Evolutionary conservation across 2,797 vertebrate species (phyloP).

Genomic region (Staurois parvus): DNA sequence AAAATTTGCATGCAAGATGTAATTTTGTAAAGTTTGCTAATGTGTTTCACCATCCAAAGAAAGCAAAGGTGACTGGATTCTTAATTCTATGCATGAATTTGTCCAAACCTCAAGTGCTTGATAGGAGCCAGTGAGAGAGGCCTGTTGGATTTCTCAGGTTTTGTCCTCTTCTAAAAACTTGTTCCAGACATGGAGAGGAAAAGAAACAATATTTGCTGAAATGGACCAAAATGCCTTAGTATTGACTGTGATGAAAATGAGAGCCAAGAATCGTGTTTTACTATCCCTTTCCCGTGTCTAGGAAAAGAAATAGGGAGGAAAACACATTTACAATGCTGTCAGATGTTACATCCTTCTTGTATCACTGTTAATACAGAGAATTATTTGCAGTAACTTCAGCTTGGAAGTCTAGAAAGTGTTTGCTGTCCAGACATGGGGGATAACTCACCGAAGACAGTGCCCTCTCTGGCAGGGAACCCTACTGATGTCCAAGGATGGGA

Average conservation of each 20-base stretch:
- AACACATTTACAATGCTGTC: slow-evolving; percentile 5
- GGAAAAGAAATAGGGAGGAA: slow-evolving; percentile 23
- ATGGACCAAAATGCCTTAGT: slow-evolving; percentile 43
- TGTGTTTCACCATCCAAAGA: slow-evolving; percentile 45
- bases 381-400: neutral
- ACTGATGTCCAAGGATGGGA: too few species aligned
- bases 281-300: slow-evolving; percentile 8
- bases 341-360: slow-evolving; percentile 10
- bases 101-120: slow-evolving; percentile 71
- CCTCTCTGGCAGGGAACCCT: too few species aligned
- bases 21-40: slow-evolving; percentile 46
- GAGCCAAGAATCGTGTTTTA: slow-evolving; percentile 44
- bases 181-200: slow-evolving; percentile 60
- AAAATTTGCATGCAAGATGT: slow-evolving; percentile 64
- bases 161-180: slow-evolving; percentile 61
- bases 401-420: slow-evolving; percentile 21
- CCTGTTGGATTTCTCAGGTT: slow-evolving; percentile 66
- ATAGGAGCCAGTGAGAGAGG: slow-evolving; percentile 68
- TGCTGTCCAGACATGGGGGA: too few species aligned
- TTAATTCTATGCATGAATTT: slow-evolving; percentile 70
- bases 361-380: slow-evolving; percentile 23
- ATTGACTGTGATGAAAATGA: slow-evolving; percentile 26
- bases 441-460: too few species aligned
- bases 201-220: slow-evolving; percentile 67
- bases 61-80: slow-evolving; percentile 67